Base-by-base conservation (phyloP, 1,140 invertebrate genomes). In the Pseudomyrmex sp. region DNA sequence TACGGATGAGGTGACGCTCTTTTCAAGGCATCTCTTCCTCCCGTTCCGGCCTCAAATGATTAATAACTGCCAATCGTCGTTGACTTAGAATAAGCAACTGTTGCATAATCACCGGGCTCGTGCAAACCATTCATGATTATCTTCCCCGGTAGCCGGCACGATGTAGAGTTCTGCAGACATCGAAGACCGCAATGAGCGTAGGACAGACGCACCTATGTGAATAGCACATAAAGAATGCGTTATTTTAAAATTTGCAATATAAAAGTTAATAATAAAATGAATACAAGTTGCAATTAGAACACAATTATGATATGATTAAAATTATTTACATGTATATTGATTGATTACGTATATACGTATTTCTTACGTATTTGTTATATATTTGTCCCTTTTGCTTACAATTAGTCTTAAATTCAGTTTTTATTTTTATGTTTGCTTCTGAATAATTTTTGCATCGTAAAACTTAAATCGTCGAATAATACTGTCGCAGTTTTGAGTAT, bases 1-100 rank as follows among this genome's bases (percentile, higher is more conserved):
- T 56, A 82, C 52, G 61, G 48, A 20, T 23, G 65, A 20, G 2
- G n/a, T 1, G 52, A 9, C 7, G 44, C 9, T 50, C 58, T 52
- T 79, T 69, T 54, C 15, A 13, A 15, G 54, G 54, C 13, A 56
- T 59, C 23, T 56, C 13, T 54, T 23, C 23, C 10, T 65, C 61
- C 10, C 13, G 58, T 12, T 68, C n/a, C 13, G 58, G 46, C 59
- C 69, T 87, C 76, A 50, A 70, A 84, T 77, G 80, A 87, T 87
- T 87, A 87, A 83, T 58, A 56, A 72, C 50, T 46, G 18, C 46
- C 56, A 66, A 62, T 68, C 65, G 15, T 35, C 12, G 74, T 70
- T 59, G 66, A 18, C 50, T 54, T 80, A 80, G 66, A 72, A 26
- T 61, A 61, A 80, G 56, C 68, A 72, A 63, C 44, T 12, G 58